phyloP scores from a whole-genome alignment of 2,797 vertebrate genomes.

The Ambastaia sidthimunki region DNA sequence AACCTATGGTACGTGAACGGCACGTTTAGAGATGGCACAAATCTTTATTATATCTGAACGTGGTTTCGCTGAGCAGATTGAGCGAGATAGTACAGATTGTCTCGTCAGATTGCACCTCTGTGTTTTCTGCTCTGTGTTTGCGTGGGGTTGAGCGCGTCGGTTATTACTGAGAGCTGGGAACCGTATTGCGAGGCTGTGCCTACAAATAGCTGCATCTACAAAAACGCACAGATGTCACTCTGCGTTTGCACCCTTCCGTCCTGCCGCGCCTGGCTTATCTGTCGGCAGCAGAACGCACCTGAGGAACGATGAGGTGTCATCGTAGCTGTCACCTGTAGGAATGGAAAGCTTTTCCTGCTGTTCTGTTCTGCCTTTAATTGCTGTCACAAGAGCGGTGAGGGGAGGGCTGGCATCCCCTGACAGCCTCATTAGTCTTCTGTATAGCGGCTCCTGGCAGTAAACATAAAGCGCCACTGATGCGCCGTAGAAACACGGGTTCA shows the following conservation, averaged over 20 bases:
- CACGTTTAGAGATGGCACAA: neutral
- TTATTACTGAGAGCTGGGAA: neutral
- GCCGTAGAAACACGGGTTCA: conserved; percentile 32
- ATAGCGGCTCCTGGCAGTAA: conserved; percentile 59
- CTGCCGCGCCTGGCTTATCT: conserved; percentile 47
- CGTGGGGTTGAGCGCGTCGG: conserved; percentile 7
- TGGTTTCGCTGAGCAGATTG: conserved; percentile 27
- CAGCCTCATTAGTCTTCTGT: conserved; percentile 76
- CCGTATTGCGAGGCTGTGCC: conserved; percentile 45
- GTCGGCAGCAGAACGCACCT: conserved; percentile 59
- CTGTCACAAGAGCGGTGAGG: conserved; percentile 68
- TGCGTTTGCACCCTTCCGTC: conserved; percentile 54
- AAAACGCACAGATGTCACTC: conserved; percentile 57
- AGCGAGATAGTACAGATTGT: conserved; percentile 46
- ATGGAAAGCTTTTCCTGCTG: conserved; percentile 44
- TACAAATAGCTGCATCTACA: conserved; percentile 43
- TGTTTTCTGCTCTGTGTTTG: neutral
- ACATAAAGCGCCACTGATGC: conserved; percentile 48
- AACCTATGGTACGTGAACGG: conserved; percentile 57
- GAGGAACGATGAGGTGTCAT: conserved; percentile 55
- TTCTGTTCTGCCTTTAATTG: conserved; percentile 73
- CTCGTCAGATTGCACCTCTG: conserved; percentile 41
- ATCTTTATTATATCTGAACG: conserved; percentile 16
- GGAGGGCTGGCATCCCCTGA: conserved; percentile 60
- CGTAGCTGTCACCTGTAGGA: conserved; percentile 57